These are phyloP conservation scores for Zaprionus vittiger DNA, from an alignment of 1,140 invertebrate species.

Conservation along the genomic window DNA sequence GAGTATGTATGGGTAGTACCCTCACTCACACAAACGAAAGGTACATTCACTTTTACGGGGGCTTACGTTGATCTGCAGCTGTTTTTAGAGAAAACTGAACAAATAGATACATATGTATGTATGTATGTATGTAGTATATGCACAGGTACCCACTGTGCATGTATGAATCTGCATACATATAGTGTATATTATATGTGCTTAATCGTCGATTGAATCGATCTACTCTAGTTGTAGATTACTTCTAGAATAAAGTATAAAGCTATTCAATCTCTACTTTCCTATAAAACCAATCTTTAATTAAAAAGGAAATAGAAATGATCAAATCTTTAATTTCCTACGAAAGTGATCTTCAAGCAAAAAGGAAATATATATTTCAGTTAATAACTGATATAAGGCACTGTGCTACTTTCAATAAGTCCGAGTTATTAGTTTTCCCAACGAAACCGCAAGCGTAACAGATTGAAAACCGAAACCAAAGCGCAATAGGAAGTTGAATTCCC, in stretches of 20 bases:
- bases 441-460: background rate
- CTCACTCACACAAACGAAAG: background rate
- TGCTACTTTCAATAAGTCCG: background rate
- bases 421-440: background rate
- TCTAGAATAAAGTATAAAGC: too few species aligned
- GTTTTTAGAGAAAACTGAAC: constrained; percentile 6
- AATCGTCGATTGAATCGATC: too few species aligned
- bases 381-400: background rate
- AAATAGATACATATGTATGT: background rate
- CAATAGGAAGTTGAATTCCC: background rate
- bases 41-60: constrained; percentile 29
- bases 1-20: background rate
- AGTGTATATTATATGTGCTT: too few species aligned
- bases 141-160: too few species aligned
- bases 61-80: constrained; percentile 6
- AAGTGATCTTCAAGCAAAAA: too few species aligned
- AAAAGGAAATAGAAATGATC: background rate
- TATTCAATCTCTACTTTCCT: too few species aligned
- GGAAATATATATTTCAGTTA: background rate
- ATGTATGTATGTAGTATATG: too few species aligned
- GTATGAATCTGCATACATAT: too few species aligned
- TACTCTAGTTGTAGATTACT: too few species aligned
- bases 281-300: background rate
- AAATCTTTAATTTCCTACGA: too few species aligned
- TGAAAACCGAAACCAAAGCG: constrained; percentile 5